Evolutionary conservation across 2,797 vertebrate species (phyloP), one percentile per base, ranked within the genome.

Genomic region (Gymnodraco acuticeps): DNA sequence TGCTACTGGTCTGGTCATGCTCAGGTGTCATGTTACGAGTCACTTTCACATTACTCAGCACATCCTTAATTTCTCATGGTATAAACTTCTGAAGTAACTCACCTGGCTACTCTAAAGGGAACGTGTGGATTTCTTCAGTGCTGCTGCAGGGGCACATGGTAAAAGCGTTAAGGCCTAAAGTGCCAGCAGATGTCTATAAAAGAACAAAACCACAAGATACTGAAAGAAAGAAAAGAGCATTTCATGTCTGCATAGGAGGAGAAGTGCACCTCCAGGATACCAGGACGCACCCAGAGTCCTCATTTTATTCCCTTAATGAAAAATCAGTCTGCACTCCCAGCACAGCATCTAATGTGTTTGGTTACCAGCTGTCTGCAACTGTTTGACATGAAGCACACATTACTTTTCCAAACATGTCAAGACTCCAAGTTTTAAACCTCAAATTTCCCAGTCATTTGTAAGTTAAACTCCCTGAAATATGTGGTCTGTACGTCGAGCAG

Each of bases 181-280:
- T 89, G 85, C 83, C 89, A 86, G 86, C 87, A 91, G 86, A 91
- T 91, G 83, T 87, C 87, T 83, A 88, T 92, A 80, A 87, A 91
- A 89, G 70, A 69, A 55, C 13, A 45, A 42, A 48, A 19, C 4
- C 27, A 60, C 46, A 66, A 71, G 50, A 79, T 75, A 73, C 80
- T 47, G 59, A 74, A 77, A 71, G 66, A 80, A 83, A 67, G 68
- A 75, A 74, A 84, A 78, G 81, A 78, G 77, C 58, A 51, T 74
- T 82, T 85, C 59, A 80, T 59, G 73, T 75, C 62, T 73, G 65
- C 63, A 67, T 64, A 67, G 64, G 53, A 83, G 70, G 65, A 73
- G 83, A 89, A 83, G 61, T 73, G 64, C 68, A 70, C 64, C 75
- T 82, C 67, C 55, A 60, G 67, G 77, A 87, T 70, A 61, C 73